phyloP scores from a whole-genome alignment of 2,888 invertebrate species.

The Tupiocoris notatus region DNA sequence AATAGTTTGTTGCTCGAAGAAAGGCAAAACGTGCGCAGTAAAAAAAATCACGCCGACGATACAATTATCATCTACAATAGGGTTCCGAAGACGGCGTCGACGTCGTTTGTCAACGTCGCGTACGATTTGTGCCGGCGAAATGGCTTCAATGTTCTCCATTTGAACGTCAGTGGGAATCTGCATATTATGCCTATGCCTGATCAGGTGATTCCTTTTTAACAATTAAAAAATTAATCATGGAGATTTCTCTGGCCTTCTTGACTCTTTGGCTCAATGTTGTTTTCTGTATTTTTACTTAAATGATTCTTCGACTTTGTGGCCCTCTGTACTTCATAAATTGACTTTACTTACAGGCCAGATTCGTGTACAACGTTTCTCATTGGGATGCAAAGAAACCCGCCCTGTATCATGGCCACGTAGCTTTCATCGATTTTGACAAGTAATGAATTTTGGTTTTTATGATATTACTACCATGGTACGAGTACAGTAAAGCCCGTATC shows the following conservation, averaged over 20 bases:
- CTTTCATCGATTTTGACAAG: conserved; percentile 92
- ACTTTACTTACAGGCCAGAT: conserved; percentile 60
- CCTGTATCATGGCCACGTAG: conserved; percentile 96
- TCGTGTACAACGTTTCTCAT: conserved; percentile 84
- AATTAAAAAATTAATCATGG: neutral
- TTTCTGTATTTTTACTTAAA: too few species aligned
- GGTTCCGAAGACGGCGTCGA: conserved; percentile 96
- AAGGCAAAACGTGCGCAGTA: neutral
- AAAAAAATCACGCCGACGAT: conserved; percentile 14
- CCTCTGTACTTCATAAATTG: too few species aligned
- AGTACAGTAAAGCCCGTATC: neutral
- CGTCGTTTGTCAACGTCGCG: conserved; percentile 89
- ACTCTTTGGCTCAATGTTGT: too few species aligned
- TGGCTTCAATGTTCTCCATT: conserved; percentile 82
- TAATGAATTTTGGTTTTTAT: conserved; percentile 58
- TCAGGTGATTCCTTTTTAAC: conserved; percentile 60
- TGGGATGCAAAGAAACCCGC: conserved; percentile 92
- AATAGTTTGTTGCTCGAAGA: conserved; percentile 35
- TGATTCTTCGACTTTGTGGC: too few species aligned
- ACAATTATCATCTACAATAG: conserved; percentile 84
- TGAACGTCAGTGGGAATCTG: conserved; percentile 94
- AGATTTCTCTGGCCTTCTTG: too few species aligned
- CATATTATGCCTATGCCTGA: conserved; percentile 92
- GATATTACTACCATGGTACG: too few species aligned
- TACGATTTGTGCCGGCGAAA: conserved; percentile 81